These are phyloP conservation scores for Diglossa cyanea DNA, from an alignment of 2,797 vertebrate species.

Conservation along the genomic window DNA sequence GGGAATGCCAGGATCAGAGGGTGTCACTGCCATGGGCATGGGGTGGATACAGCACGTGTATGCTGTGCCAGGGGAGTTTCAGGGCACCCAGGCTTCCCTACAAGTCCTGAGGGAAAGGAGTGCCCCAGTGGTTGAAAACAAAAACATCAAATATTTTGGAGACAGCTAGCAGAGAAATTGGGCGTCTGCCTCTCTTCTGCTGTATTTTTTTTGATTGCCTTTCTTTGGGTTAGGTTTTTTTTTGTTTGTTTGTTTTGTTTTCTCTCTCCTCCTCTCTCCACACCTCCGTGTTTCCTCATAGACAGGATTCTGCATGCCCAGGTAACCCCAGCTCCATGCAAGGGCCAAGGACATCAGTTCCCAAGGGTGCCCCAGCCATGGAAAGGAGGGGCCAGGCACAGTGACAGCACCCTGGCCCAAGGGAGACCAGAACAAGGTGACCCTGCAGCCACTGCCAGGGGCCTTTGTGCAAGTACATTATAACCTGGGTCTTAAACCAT, in stretches of 20 bases:
- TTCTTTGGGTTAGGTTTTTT: neutral
- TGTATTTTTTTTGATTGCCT: neutral
- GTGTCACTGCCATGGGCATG: fast-evolving
- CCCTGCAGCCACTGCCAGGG: neutral
- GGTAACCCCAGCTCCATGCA: neutral
- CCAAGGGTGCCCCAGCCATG: neutral
- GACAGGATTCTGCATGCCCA: neutral
- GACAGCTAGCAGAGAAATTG: neutral
- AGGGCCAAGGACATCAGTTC: neutral
- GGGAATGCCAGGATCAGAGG: fast-evolving
- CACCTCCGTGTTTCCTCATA: neutral
- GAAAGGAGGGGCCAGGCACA: neutral
- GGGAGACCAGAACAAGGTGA: neutral
- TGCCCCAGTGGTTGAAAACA: neutral
- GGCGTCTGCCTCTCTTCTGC: neutral
- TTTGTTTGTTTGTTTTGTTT: neutral
- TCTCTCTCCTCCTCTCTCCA: neutral
- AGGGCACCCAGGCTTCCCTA: neutral
- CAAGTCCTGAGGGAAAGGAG: neutral
- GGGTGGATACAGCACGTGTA: neutral
- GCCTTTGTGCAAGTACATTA: neutral
- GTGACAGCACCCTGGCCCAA: neutral
- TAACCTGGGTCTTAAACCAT: neutral
- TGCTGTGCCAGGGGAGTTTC: fast-evolving
- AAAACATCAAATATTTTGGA: neutral